These are phyloP conservation scores for Zygothrica quintamaculata DNA, from an alignment of 2,888 invertebrate species.

Conservation along the genomic window DNA sequence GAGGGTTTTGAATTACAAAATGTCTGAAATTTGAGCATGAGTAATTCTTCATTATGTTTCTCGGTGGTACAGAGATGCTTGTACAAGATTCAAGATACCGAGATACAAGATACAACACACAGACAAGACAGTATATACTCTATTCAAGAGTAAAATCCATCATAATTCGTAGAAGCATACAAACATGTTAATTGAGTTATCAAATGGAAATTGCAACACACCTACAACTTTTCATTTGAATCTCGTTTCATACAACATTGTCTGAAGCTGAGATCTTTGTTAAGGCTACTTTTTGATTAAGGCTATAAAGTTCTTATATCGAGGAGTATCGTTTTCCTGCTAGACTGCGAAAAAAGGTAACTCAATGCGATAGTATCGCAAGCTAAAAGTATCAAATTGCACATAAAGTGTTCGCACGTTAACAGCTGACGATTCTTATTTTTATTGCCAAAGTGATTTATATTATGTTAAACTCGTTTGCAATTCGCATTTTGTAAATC, in stretches of 20 bases:
- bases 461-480: background rate
- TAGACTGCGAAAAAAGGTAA: slow-evolving; percentile 4
- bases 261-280: slow-evolving; percentile 27
- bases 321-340: slow-evolving; percentile 67
- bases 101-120: slow-evolving; percentile 42
- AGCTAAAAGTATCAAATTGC: slow-evolving; percentile 53
- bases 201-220: slow-evolving; percentile 52
- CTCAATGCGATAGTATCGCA: slow-evolving; percentile 16
- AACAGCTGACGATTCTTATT: slow-evolving; percentile 52
- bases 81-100: slow-evolving; percentile 34
- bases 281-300: slow-evolving; percentile 44
- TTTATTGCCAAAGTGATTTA: slow-evolving; percentile 19
- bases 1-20: slow-evolving; percentile 63
- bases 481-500: background rate
- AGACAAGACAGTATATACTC: slow-evolving; percentile 25
- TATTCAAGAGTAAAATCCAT: slow-evolving; percentile 65
- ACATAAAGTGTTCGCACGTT: slow-evolving; percentile 26
- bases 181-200: slow-evolving; percentile 77
- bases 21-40: slow-evolving; percentile 71
- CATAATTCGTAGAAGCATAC: slow-evolving; percentile 74
- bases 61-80: slow-evolving; percentile 22
- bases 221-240: slow-evolving; percentile 38
- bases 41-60: slow-evolving; percentile 64
- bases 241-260: slow-evolving; percentile 39
- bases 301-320: slow-evolving; percentile 37